Percentiles rank a stretch among this genome's conserved stretches.
phyloP scores from a whole-genome alignment of 2,797 vertebrate species.

The Micromesistius poutassou region DNA sequence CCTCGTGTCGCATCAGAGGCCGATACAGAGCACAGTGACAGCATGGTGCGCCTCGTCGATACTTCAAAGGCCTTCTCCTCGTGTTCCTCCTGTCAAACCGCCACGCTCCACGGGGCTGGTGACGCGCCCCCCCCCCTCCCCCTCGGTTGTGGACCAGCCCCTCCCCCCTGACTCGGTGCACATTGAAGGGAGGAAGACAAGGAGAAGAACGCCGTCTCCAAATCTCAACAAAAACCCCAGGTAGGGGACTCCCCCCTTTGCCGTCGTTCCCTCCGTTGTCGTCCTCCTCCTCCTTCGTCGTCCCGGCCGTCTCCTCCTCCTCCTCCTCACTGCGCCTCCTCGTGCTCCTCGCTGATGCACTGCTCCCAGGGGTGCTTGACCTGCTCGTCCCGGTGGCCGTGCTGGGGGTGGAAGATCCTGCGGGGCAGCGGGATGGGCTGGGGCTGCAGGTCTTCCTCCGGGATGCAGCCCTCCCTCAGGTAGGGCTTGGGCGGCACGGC shows the following conservation, averaged over 20 bases:
- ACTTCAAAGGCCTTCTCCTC: not conserved
- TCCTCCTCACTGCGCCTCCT: constrained; percentile 62
- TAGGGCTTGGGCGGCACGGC: constrained; percentile 92
- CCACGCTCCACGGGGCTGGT: not conserved
- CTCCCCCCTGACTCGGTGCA: constrained; percentile 36
- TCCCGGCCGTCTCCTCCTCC: constrained; percentile 13
- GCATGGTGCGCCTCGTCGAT: constrained; percentile 38
- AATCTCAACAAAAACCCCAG: not conserved
- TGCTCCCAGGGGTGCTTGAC: constrained; percentile 94
- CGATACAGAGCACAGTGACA: constrained; percentile 41
- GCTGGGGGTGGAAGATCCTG: constrained; percentile 86
- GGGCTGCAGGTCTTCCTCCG: constrained; percentile 82
- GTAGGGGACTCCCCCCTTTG: not conserved
- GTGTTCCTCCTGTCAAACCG: not conserved
- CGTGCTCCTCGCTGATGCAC: constrained; percentile 88
- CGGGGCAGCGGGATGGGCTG: constrained; percentile 90
- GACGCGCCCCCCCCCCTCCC: constrained; percentile 27
- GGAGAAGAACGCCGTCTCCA: constrained; percentile 27
- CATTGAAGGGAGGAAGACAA: constrained; percentile 47
- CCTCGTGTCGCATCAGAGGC: constrained; percentile 38
- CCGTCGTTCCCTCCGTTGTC: not conserved
- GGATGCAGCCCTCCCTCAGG: constrained; percentile 85
- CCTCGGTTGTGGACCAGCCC: constrained; percentile 27
- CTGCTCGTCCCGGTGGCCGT: constrained; percentile 85
- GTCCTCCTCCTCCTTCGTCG: not conserved